These are phyloP conservation scores for Lithophane socia DNA, from an alignment of 2,888 invertebrate genomes.

Conservation along the genomic window DNA sequence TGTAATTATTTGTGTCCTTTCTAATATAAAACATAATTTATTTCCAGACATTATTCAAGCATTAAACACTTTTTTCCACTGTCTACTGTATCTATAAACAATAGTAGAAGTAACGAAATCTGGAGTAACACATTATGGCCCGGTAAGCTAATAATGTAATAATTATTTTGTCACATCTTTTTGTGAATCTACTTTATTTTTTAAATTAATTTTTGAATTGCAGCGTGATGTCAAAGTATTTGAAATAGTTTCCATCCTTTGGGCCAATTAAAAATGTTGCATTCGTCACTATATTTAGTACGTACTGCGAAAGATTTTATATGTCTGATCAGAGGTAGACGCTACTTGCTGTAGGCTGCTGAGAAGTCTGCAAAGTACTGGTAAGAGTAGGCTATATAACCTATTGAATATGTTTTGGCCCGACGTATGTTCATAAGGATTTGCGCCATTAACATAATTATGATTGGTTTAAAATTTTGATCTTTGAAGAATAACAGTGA, in stretches of 20 bases:
- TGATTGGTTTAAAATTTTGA: not conserved
- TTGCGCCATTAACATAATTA: too few relatives aligned
- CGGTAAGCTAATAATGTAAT: not conserved
- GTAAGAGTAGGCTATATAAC: slow-evolving; percentile 2
- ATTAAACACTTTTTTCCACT: not conserved
- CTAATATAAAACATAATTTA: not conserved
- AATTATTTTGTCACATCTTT: not conserved
- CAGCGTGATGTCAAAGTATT: not conserved
- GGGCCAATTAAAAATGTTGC: slow-evolving; percentile 18
- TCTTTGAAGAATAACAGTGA: not conserved
- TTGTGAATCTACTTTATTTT: not conserved
- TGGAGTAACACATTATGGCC: not conserved
- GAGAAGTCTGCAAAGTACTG: slow-evolving; percentile 4
- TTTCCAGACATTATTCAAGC: not conserved
- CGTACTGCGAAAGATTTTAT: slow-evolving; percentile 29
- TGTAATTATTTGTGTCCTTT: not conserved
- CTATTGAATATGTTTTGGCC: not conserved
- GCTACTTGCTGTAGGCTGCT: slow-evolving; percentile 8
- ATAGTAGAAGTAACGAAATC: not conserved
- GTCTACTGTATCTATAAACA: not conserved
- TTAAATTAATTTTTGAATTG: not conserved
- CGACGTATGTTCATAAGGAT: not conserved
- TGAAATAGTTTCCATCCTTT: not conserved
- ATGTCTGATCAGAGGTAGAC: not conserved
- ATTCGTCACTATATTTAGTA: slow-evolving; percentile 2